Percentiles rank a stretch among this genome's conserved stretches.
Conservation (phyloP, 2,888 invertebrate species). For the Cataglyphis rosenhaueri region DNA sequence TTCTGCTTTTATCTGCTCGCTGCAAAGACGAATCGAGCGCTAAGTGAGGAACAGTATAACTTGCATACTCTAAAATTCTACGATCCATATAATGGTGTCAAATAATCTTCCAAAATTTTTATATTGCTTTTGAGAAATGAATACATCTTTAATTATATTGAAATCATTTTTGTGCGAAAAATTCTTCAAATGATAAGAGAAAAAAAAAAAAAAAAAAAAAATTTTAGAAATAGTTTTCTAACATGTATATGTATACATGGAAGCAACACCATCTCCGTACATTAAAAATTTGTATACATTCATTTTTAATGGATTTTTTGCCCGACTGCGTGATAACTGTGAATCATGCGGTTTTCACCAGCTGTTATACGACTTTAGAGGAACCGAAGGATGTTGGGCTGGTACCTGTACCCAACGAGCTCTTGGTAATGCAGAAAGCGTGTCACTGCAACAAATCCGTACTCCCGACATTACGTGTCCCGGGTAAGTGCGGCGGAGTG, state of each 20-base stretch:
- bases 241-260: neutral
- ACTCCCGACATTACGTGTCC: constrained; percentile 68
- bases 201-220: neutral
- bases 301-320: constrained; percentile 14
- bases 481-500: constrained; percentile 63
- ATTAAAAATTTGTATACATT: neutral
- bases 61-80: constrained; percentile 11
- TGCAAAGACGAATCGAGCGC: constrained; percentile 36
- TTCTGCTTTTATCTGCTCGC: constrained; percentile 44
- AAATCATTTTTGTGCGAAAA: neutral
- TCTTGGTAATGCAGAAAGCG: constrained; percentile 78
- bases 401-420: constrained; percentile 54
- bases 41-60: constrained; percentile 43
- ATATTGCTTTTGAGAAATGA: neutral
- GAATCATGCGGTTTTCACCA: constrained; percentile 46
- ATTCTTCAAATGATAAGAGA: neutral
- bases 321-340: constrained; percentile 28
- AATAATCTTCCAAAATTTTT: constrained; percentile 6
- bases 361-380: constrained; percentile 43
- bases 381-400: constrained; percentile 43
- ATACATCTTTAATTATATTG: neutral
- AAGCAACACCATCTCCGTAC: neutral
- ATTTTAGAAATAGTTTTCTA: neutral
- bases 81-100: neutral
- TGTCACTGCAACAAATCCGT: constrained; percentile 76